These are phyloP conservation scores for Drosophila macrospina DNA, from an alignment of 2,888 invertebrate species.

Conservation along the genomic window DNA sequence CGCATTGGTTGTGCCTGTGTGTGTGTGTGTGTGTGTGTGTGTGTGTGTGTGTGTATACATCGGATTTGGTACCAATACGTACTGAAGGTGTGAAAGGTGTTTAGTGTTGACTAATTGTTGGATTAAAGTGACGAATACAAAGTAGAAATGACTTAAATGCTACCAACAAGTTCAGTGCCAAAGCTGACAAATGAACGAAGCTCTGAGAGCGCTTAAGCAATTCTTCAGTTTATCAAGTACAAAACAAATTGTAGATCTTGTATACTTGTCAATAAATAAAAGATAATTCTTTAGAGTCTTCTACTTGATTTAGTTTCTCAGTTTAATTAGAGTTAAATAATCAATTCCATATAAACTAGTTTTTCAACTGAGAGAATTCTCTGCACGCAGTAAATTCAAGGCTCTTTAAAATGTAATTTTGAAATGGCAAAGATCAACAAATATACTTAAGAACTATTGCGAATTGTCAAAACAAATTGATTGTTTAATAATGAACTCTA, in stretches of 20 bases:
- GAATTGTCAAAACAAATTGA: slow-evolving; percentile 77
- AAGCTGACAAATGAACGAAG: slow-evolving; percentile 15
- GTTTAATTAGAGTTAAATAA: too few relatives aligned
- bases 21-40: slow-evolving; percentile 20
- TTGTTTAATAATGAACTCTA: slow-evolving; percentile 83
- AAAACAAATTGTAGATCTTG: too few relatives aligned
- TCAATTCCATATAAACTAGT: background rate
- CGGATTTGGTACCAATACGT: slow-evolving; percentile 49
- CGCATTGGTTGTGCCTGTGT: slow-evolving; percentile 21
- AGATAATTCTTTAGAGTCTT: too few relatives aligned
- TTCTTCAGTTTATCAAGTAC: too few relatives aligned
- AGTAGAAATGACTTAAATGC: slow-evolving; percentile 41
- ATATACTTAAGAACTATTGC: slow-evolving; percentile 34
- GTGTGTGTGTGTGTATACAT: slow-evolving; percentile 26
- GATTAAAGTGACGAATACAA: slow-evolving; percentile 73
- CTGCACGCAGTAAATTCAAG: background rate
- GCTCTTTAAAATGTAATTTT: slow-evolving; percentile 21
- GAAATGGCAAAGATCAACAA: slow-evolving; percentile 16
- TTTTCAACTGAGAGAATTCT: background rate
- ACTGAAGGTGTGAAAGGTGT: slow-evolving; percentile 79
- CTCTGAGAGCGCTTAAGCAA: background rate
- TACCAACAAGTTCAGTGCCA: slow-evolving; percentile 10
- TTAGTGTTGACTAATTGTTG: slow-evolving; percentile 83
- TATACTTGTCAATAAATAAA: too few relatives aligned
- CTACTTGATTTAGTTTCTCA: too few relatives aligned